Evolutionary conservation across 2,888 invertebrate species (phyloP).

Genomic region (Frankliniella fusca): DNA sequence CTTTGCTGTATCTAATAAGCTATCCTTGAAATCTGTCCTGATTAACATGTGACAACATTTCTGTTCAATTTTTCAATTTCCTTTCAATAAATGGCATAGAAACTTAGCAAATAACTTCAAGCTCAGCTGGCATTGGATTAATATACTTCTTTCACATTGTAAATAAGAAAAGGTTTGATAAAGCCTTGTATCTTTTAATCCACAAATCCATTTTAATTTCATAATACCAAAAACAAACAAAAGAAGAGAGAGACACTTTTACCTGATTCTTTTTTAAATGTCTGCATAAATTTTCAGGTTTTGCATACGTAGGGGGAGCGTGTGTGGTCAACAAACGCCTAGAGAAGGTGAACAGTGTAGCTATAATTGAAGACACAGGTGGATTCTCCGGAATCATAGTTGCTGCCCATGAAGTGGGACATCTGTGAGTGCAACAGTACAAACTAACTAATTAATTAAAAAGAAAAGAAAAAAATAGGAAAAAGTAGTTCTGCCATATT

Average conservation of each 20-base stretch:
- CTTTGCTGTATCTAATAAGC: background rate
- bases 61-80: too few relatives aligned
- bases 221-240: slow-evolving; percentile 11
- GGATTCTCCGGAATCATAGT: slow-evolving; percentile 95
- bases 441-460: too few relatives aligned
- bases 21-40: background rate
- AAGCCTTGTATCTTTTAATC: background rate
- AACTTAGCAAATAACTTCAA: background rate
- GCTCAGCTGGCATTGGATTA: background rate
- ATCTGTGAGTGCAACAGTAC: slow-evolving; percentile 70
- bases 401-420: slow-evolving; percentile 94
- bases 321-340: slow-evolving; percentile 92
- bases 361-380: slow-evolving; percentile 93
- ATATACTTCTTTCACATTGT: background rate
- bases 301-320: slow-evolving; percentile 93
- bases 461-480: too few relatives aligned
- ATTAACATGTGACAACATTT: too few relatives aligned
- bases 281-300: slow-evolving; percentile 58
- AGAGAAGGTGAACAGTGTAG: slow-evolving; percentile 93
- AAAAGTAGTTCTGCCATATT: background rate
- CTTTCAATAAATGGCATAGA: background rate
- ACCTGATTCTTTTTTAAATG: background rate
- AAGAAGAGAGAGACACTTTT: background rate
- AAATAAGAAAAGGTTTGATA: background rate
- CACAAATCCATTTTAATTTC: slow-evolving; percentile 39